A percentile compares a stretch with the other conserved stretches of the same genome.
Evolutionary conservation across 1,140 invertebrate genomes (phyloP).

Genomic region (Matsumurasca onukii): DNA sequence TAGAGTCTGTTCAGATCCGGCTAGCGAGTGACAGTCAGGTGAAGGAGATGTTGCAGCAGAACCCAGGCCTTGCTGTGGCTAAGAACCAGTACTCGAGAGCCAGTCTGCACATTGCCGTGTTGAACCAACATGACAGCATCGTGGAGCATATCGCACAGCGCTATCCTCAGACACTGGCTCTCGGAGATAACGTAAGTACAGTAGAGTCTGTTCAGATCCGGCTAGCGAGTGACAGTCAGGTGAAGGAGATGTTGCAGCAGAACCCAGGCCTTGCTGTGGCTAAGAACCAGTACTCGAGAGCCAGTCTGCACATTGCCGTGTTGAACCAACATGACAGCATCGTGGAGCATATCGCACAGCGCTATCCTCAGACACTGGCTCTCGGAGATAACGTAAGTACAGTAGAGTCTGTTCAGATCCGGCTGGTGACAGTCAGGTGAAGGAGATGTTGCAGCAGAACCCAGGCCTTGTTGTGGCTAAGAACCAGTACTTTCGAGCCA

Average conservation of each 20-base stretch:
- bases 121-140: constrained; percentile 75
- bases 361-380: constrained; percentile 68
- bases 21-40: constrained; percentile 60
- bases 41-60: constrained; percentile 55
- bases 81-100: constrained; percentile 70
- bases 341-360: constrained; percentile 68
- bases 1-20: no score
- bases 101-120: constrained; percentile 77
- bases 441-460: constrained; percentile 58
- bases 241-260: constrained; percentile 54
- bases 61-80: constrained; percentile 66
- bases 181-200: constrained; percentile 86
- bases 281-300: constrained; percentile 68
- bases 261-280: constrained; percentile 68
- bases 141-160: constrained; percentile 69
- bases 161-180: constrained; percentile 68
- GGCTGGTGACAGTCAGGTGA: constrained; percentile 54
- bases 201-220: no score
- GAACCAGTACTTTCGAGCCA: constrained; percentile 63
- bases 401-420: no score
- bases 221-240: constrained; percentile 60
- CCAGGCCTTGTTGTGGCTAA: constrained; percentile 71
- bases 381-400: constrained; percentile 85
- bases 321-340: constrained; percentile 76
- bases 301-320: constrained; percentile 79